Evolutionary conservation across 2,888 invertebrate species (phyloP), one percentile per base, ranked within the genome.

Genomic region (Hetaerina titia): DNA sequence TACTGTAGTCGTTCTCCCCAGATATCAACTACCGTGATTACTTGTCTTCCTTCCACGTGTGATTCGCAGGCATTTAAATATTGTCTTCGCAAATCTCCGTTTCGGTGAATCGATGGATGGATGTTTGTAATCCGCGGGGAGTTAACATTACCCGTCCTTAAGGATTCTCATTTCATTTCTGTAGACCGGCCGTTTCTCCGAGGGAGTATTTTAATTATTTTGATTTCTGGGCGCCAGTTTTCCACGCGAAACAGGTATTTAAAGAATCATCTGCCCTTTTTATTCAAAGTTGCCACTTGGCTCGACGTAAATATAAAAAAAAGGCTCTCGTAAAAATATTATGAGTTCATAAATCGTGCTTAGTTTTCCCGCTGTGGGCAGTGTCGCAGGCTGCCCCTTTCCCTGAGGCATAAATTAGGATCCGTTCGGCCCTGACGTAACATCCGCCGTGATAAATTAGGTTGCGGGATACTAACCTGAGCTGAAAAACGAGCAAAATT

Each of bases 331-430:
- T 81, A 81, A 81, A 81, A 81, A 81, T 81, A 81, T 81, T 81
- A 81, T 81, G 81, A 81, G 81, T 81, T 81, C 81, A 81, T 81
- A 81, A 81, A 81, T 81, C 81, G 81, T 31, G 25, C 31, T 81
- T 81, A 81, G 81, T 81, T 81, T 81, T 81, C 81, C 15, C 31
- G 81, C 81, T 31, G 81, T 81, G 81, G 31, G 81, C 81, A 81
- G 81, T 81, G 81, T 81, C 81, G 81, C 31, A 81, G 11, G 81
- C 31, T n/a, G 31, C 81, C 31, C 81, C 81, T 81, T n/a, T 15
- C 81, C 31, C 13, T 81, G 81, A 31, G 81, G 31, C 81, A 81
- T 81, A 81, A 81, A 81, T 81, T 81, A 81, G 13, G 81, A 11
- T 69, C 69, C 69, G 22, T n/a, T 31, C 81, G 25, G 11, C 25